Conservation (phyloP, 2,113 vertebrate genomes). For the Catharus minimus region DNA sequence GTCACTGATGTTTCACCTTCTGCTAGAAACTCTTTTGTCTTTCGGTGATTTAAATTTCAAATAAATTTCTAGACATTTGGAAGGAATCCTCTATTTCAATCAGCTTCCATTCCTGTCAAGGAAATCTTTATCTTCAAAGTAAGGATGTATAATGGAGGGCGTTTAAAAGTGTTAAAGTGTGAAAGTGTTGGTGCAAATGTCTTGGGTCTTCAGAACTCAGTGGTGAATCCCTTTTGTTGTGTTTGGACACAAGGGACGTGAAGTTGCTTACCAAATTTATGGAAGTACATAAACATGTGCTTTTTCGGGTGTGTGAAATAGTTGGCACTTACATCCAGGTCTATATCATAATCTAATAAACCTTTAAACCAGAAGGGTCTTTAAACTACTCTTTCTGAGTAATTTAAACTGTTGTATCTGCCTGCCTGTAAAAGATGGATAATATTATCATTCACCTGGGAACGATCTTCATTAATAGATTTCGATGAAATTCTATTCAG, state of each 20-base stretch:
- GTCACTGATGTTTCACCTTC: neutral
- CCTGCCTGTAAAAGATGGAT: slow-evolving; percentile 48
- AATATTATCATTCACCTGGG: slow-evolving; percentile 35
- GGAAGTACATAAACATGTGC: neutral
- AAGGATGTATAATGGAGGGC: neutral
- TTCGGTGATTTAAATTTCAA: neutral
- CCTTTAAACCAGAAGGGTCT: slow-evolving; percentile 45
- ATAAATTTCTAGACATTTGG: neutral
- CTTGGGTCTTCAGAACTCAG: neutral
- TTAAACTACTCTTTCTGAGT: slow-evolving; percentile 51
- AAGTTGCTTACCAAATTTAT: slow-evolving; percentile 11
- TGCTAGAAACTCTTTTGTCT: neutral
- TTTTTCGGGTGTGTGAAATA: slow-evolving; percentile 39
- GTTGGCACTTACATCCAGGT: slow-evolving; percentile 1
- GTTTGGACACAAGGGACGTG: neutral
- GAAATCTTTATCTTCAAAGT: neutral
- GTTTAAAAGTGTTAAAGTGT: neutral
- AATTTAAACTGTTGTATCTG: slow-evolving; percentile 49
- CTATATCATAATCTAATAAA: slow-evolving; percentile 58
- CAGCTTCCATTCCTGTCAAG: neutral
- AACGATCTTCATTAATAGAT: slow-evolving; percentile 56
- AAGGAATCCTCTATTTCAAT: neutral
- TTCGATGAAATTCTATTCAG: slow-evolving; percentile 26
- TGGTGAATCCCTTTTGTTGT: neutral
- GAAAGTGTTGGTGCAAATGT: neutral